A percentile compares a stretch with the other conserved stretches of the same genome.
Conservation (phyloP, 2,888 invertebrate species). For the Bursaphelenchus okinawaensis region DNA sequence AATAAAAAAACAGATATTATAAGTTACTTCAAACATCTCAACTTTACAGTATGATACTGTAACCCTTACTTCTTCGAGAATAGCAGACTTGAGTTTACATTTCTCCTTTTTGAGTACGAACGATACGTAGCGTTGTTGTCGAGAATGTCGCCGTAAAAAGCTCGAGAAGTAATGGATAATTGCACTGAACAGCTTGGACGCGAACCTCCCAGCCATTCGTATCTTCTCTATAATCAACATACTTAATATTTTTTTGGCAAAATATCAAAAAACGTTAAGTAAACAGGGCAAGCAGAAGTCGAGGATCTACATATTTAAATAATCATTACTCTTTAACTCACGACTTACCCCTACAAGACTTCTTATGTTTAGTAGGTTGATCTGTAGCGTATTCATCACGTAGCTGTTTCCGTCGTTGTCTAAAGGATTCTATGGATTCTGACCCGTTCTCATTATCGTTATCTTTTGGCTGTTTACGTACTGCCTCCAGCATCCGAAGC, state of each 20-base stretch:
- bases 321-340: too few species aligned
- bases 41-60: too few species aligned
- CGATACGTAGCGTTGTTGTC: constrained; percentile 89
- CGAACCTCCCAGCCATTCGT: constrained; percentile 11
- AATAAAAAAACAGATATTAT: too few species aligned
- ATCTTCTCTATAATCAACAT: constrained; percentile 4
- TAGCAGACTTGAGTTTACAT: constrained; percentile 21
- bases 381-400: neutral
- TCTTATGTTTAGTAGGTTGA: neutral
- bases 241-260: neutral
- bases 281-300: too few species aligned
- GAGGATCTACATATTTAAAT: too few species aligned
- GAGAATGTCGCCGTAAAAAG: constrained; percentile 72
- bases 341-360: neutral
- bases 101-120: constrained; percentile 81
- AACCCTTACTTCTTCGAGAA: constrained; percentile 19
- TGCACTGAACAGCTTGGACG: constrained; percentile 25
- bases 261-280: neutral
- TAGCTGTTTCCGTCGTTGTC: neutral
- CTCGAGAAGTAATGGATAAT: constrained; percentile 23
- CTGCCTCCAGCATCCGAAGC: constrained; percentile 34
- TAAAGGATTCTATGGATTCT: constrained; percentile 1
- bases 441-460: neutral
- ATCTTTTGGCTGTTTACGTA: constrained; percentile 9
- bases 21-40: too few species aligned